Evolutionary conservation across 2,888 invertebrate species (phyloP).

Genomic region (Emmelina monodactyla): DNA sequence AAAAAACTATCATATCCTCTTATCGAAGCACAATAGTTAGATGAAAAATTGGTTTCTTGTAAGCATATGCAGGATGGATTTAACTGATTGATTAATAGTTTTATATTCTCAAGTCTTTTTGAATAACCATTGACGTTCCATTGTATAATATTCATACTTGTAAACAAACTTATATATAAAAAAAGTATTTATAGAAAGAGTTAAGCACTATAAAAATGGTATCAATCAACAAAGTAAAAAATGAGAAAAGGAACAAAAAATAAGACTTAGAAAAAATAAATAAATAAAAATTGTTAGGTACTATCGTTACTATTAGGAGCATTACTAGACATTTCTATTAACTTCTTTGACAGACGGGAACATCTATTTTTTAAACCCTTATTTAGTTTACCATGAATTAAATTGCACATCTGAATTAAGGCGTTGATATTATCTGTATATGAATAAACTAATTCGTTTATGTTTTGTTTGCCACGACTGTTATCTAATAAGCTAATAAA

Average conservation of each 20-base stretch:
- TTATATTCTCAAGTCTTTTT: slow-evolving; percentile 8
- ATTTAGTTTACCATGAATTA: background rate
- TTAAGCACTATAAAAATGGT: too few relatives aligned
- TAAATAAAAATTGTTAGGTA: too few relatives aligned
- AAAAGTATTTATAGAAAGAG: too few relatives aligned
- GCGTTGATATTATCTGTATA: slow-evolving; percentile 1
- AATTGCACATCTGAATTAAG: slow-evolving; percentile 2
- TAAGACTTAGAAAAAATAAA: too few relatives aligned
- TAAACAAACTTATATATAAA: background rate
- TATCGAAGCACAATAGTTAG: slow-evolving; percentile 7
- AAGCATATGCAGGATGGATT: slow-evolving; percentile 8
- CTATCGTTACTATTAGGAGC: too few relatives aligned
- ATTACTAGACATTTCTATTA: background rate
- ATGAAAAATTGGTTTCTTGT: slow-evolving; percentile 11
- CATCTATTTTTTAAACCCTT: background rate
- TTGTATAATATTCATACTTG: background rate
- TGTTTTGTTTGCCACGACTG: slow-evolving; percentile 9
- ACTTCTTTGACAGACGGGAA: background rate
- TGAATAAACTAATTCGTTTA: slow-evolving; percentile 4
- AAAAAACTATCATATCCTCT: slow-evolving; percentile 5
- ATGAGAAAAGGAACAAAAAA: too few relatives aligned
- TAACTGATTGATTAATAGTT: slow-evolving; percentile 4
- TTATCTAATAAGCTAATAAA: slow-evolving; percentile 13
- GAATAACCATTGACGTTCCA: slow-evolving; percentile 3
- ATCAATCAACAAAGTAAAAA: too few relatives aligned